Percentiles rank a stretch among this genome's conserved stretches.
Evolutionary conservation across 1,140 invertebrate genomes (phyloP).

Genomic region (Oryzaephilus surinamensis): DNA sequence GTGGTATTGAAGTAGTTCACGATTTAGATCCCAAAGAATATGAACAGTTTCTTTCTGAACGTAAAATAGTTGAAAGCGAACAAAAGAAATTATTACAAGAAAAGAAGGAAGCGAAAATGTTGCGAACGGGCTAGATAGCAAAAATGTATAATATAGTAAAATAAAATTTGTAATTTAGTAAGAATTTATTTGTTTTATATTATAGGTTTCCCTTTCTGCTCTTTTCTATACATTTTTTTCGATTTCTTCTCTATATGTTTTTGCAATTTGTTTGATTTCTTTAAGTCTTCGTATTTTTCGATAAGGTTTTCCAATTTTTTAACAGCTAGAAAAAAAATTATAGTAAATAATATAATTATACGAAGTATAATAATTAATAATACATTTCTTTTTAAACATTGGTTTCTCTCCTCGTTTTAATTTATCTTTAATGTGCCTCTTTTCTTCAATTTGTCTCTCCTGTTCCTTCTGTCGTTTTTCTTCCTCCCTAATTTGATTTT

Average conservation of each 20-base stretch:
- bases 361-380: slow-evolving; percentile 9
- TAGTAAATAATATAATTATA: slow-evolving; percentile 11
- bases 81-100: slow-evolving; percentile 74
- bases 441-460: slow-evolving; percentile 48
- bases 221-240: slow-evolving; percentile 51
- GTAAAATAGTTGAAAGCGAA: slow-evolving; percentile 58
- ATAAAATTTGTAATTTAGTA: too few species aligned
- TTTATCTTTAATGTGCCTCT: slow-evolving; percentile 43
- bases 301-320: slow-evolving; percentile 54
- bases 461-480: slow-evolving; percentile 43
- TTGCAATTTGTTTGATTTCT: slow-evolving; percentile 56
- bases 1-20: slow-evolving; percentile 80
- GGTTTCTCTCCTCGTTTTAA: slow-evolving; percentile 49
- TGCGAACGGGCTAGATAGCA: slow-evolving; percentile 60
- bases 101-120: slow-evolving; percentile 84
- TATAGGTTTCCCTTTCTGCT: too few species aligned
- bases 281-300: slow-evolving; percentile 61
- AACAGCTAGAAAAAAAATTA: slow-evolving; percentile 49
- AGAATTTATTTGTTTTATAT: too few species aligned
- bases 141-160: too few species aligned
- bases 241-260: slow-evolving; percentile 63
- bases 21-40: slow-evolving; percentile 76
- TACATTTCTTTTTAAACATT: slow-evolving; percentile 71
- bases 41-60: slow-evolving; percentile 68
- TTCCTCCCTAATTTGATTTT: slow-evolving; percentile 36